Percentiles rank a stretch among this genome's conserved stretches.
Evolutionary conservation across 2,888 invertebrate genomes (phyloP).

Genomic region (Tortrix viridana): DNA sequence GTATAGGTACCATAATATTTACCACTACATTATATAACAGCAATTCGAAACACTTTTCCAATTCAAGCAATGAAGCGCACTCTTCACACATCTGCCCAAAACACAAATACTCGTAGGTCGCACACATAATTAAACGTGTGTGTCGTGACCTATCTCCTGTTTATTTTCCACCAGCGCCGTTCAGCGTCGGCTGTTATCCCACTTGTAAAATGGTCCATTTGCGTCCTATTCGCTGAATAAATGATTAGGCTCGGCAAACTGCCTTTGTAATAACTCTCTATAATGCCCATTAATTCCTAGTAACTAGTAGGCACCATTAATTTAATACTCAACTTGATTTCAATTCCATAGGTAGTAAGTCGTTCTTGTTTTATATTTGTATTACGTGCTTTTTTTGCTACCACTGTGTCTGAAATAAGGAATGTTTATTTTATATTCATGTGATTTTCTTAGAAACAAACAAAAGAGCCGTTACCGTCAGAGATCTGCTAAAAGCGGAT

Average conservation of each 20-base stretch:
- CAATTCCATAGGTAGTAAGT: constrained; percentile 24
- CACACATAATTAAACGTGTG: constrained; percentile 8
- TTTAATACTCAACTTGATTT: constrained; percentile 46
- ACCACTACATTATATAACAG: no score
- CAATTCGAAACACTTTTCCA: no score
- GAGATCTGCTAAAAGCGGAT: constrained; percentile 69
- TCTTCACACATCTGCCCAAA: no score
- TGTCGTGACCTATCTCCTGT: constrained; percentile 18
- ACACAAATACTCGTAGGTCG: constrained; percentile 11
- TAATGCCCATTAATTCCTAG: constrained; percentile 22
- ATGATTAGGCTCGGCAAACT: constrained; percentile 13
- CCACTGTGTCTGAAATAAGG: not conserved
- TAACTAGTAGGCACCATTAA: not conserved
- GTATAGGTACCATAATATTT: no score
- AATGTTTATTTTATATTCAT: constrained; percentile 46
- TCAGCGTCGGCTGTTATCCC: constrained; percentile 14
- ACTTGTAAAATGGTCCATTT: constrained; percentile 29
- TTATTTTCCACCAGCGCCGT: constrained; percentile 3
- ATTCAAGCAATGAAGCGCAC: no score
- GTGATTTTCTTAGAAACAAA: constrained; percentile 50
- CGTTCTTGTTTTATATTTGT: no score
- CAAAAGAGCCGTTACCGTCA: constrained; percentile 65
- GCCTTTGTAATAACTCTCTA: constrained; percentile 10
- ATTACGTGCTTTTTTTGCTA: no score
- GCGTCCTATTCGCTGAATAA: constrained; percentile 28